Evolutionary conservation across 92 coral and sea anemone genomes (phyloP).

Genomic region (Epizoanthus illoricatus): DNA sequence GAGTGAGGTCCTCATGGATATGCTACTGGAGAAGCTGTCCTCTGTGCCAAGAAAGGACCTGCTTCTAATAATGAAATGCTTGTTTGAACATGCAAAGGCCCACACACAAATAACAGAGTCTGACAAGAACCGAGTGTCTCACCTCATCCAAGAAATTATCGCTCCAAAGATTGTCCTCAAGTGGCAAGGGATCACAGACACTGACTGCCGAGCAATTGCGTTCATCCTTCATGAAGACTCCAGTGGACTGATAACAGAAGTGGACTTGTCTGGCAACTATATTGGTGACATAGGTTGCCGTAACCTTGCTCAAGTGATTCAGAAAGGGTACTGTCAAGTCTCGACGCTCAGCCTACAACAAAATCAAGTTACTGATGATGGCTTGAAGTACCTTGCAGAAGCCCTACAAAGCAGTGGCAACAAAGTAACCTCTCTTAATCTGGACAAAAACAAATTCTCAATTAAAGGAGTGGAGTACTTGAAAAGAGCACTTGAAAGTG

Average conservation of each 20-base stretch:
- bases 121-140: constrained; percentile 26
- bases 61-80: constrained; percentile 24
- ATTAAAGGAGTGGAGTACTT: constrained; percentile 19
- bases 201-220: constrained; percentile 35
- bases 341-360: constrained; percentile 19
- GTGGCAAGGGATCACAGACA: constrained; percentile 30
- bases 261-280: constrained; percentile 31
- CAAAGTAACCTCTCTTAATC: constrained; percentile 26
- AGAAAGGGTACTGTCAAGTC: constrained; percentile 26
- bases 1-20: constrained; percentile 20
- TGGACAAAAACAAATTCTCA: constrained; percentile 20
- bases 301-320: constrained; percentile 33
- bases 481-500: constrained; percentile 22
- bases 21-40: constrained; percentile 20
- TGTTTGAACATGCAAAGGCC: constrained; percentile 28
- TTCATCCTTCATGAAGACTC: constrained; percentile 26
- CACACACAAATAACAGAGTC: constrained; percentile 15
- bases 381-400: constrained; percentile 24
- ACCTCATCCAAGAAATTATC: constrained; percentile 6
- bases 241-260: constrained; percentile 23
- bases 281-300: constrained; percentile 36
- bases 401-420: constrained; percentile 37
- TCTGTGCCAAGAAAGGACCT: constrained; percentile 12
- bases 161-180: constrained; percentile 30
- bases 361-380: constrained; percentile 26